These are phyloP conservation scores for Xestia c-nigrum DNA, from an alignment of 2,888 invertebrate genomes.

Conservation along the genomic window DNA sequence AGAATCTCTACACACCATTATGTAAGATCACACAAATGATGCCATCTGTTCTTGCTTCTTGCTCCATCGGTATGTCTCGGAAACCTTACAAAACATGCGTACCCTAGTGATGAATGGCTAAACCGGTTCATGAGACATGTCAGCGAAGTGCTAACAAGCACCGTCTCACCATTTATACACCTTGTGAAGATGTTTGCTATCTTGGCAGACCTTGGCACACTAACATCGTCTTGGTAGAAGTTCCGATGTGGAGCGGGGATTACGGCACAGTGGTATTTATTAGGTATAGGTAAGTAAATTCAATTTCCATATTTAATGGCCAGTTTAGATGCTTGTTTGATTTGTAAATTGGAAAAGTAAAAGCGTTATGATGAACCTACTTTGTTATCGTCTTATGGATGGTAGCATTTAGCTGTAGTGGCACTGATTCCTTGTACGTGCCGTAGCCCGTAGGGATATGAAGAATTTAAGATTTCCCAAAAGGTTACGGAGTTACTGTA, in stretches of 20 bases:
- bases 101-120: constrained; percentile 46
- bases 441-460: no score
- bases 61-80: constrained; percentile 30
- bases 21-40: constrained; percentile 25
- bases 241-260: constrained; percentile 36
- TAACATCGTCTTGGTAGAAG: constrained; percentile 38
- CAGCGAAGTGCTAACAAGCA: constrained; percentile 42
- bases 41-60: constrained; percentile 45
- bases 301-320: neutral
- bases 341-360: constrained; percentile 1
- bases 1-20: constrained; percentile 15
- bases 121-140: constrained; percentile 59
- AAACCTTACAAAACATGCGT: constrained; percentile 53
- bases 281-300: neutral
- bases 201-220: constrained; percentile 58
- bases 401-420: neutral
- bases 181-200: constrained; percentile 51
- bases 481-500: no score
- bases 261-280: constrained; percentile 8
- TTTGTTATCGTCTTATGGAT: neutral
- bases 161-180: constrained; percentile 40
- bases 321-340: neutral
- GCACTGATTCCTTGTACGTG: neutral
- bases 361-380: neutral
- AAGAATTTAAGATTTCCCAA: neutral